Percentiles rank a stretch among this genome's conserved stretches.
Evolutionary conservation across 1,140 invertebrate genomes (phyloP).

Genomic region (Metopolophium dirhodum): DNA sequence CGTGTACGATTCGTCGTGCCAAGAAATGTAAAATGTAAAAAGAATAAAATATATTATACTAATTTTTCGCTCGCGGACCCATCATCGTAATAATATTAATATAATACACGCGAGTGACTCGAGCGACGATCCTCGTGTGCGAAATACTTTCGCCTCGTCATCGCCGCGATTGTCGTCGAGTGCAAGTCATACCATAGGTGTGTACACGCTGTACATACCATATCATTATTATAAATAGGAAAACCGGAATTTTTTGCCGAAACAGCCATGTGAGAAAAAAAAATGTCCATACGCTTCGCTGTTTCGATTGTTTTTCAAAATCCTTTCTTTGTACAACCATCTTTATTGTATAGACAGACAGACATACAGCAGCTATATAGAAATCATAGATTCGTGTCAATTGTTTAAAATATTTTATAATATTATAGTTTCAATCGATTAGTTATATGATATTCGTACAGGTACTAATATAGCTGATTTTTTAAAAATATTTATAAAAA

Average conservation of each 20-base stretch:
- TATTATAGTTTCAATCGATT: background rate
- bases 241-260: background rate
- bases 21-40: slow-evolving; percentile 7
- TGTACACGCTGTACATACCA: background rate
- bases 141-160: background rate
- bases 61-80: background rate
- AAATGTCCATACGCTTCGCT: background rate
- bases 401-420: background rate
- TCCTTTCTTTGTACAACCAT: background rate
- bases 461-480: background rate
- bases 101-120: background rate
- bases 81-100: background rate
- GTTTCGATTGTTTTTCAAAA: background rate
- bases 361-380: background rate
- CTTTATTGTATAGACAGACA: background rate
- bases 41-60: background rate
- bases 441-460: background rate
- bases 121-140: too few relatives aligned
- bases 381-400: background rate
- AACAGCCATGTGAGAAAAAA: background rate
- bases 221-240: background rate
- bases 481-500: background rate
- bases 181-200: background rate
- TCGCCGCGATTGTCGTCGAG: background rate
- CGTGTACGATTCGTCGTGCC: background rate